A percentile compares a stretch with the other conserved stretches of the same genome.
Conservation (phyloP, 35 echinoderm and acorn worm genomes). For the Heliocidaris erythrogramma region DNA sequence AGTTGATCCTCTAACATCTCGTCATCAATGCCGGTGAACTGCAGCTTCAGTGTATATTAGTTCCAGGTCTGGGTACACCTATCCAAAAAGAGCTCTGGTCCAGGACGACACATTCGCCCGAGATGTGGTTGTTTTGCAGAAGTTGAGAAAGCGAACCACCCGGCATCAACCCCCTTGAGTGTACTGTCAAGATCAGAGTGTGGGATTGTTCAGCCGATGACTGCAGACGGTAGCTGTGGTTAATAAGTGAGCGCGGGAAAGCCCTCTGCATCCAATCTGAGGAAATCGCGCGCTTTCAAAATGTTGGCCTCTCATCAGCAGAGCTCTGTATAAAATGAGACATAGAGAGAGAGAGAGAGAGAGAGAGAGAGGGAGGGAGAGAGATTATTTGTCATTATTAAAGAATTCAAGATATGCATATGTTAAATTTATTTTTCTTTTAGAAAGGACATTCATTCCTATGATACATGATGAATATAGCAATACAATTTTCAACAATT, state of each 20-base stretch:
- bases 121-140: background rate
- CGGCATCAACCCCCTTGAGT: background rate
- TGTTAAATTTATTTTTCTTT: too few species aligned
- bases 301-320: background rate
- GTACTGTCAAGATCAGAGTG: background rate
- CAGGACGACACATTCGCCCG: too few species aligned
- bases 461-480: too few species aligned
- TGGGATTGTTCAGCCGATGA: background rate
- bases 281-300: background rate
- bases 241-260: background rate
- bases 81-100: background rate
- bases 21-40: background rate
- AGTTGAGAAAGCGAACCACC: background rate
- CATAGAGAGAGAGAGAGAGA: background rate
- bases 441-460: too few species aligned
- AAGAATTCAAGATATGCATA: too few species aligned
- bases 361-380: background rate
- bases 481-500: too few species aligned
- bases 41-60: background rate
- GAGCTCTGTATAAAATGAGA: background rate
- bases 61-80: background rate
- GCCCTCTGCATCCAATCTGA: background rate
- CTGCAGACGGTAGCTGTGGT: background rate
- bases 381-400: too few species aligned
- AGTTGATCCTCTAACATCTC: background rate